Percentiles rank a stretch among this genome's conserved stretches.
Conservation (phyloP, 2,888 invertebrate genomes). For the Alviniconcha strummeri region DNA sequence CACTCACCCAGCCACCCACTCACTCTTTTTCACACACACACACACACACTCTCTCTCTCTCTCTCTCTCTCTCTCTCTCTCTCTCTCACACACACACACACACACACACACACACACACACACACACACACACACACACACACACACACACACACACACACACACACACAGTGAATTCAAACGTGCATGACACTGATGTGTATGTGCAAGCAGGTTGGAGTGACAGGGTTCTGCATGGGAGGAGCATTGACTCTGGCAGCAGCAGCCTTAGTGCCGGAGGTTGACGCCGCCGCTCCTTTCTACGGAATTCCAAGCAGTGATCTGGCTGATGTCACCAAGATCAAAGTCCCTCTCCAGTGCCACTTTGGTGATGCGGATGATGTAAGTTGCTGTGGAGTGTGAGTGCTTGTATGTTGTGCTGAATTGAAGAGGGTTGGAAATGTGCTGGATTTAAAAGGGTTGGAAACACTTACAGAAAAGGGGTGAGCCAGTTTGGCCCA, state of each 20-base stretch:
- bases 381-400: not conserved
- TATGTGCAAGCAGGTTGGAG: constrained; percentile 57
- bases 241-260: constrained; percentile 64
- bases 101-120: not conserved
- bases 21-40: constrained; percentile 6
- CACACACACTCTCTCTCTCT: not conserved
- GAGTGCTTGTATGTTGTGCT: not conserved
- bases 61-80: not conserved
- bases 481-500: not conserved
- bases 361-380: constrained; percentile 42
- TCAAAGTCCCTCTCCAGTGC: constrained; percentile 64
- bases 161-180: no score
- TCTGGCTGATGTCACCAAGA: constrained; percentile 58
- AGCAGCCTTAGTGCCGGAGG: constrained; percentile 53
- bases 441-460: not conserved
- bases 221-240: constrained; percentile 72
- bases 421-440: not conserved
- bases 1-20: no score
- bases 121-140: not conserved
- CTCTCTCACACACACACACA: not conserved
- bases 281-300: constrained; percentile 66
- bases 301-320: constrained; percentile 63
- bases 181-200: no score
- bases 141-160: no score
- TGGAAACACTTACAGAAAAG: not conserved